phyloP scores from a whole-genome alignment of 2,113 vertebrate genomes.

The Chaetodon auriga region DNA sequence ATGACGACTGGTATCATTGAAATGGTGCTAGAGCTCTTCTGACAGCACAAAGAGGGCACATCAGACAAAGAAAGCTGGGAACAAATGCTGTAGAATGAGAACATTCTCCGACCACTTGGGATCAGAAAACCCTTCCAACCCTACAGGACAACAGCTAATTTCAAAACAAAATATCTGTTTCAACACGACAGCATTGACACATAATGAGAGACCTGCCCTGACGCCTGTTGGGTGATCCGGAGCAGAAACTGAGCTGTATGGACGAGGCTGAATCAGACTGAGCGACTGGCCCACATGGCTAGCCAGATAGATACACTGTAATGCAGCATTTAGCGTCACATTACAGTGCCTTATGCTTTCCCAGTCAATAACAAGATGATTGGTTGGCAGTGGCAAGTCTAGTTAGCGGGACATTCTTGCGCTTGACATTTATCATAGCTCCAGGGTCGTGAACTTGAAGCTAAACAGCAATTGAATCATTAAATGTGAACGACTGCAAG shows the following conservation, averaged over 20 bases:
- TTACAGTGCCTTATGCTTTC: constrained; percentile 67
- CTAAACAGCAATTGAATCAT: constrained; percentile 75
- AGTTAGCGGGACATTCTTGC: constrained; percentile 75
- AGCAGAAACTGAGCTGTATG: constrained; percentile 38
- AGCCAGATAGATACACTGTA: constrained; percentile 43
- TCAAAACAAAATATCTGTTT: background rate
- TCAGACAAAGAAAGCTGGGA: too few relatives aligned
- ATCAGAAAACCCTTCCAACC: background rate
- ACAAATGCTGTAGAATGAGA: background rate
- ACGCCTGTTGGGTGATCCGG: constrained; percentile 18
- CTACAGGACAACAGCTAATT: background rate
- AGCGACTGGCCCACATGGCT: constrained; percentile 52
- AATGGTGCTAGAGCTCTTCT: background rate
- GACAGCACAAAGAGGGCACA: background rate
- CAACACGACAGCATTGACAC: constrained; percentile 32
- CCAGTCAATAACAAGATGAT: constrained; percentile 77
- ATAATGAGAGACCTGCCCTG: constrained; percentile 8
- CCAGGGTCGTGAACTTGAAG: constrained; percentile 74
- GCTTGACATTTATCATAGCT: constrained; percentile 85
- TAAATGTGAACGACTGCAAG: constrained; percentile 72
- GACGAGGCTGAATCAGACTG: constrained; percentile 25
- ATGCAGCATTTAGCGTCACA: constrained; percentile 69
- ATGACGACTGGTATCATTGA: background rate
- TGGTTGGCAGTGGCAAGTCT: constrained; percentile 75
- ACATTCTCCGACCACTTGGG: background rate